phyloP scores from a whole-genome alignment of 2,797 vertebrate genomes.

The Macrochelys suwanniensis region DNA sequence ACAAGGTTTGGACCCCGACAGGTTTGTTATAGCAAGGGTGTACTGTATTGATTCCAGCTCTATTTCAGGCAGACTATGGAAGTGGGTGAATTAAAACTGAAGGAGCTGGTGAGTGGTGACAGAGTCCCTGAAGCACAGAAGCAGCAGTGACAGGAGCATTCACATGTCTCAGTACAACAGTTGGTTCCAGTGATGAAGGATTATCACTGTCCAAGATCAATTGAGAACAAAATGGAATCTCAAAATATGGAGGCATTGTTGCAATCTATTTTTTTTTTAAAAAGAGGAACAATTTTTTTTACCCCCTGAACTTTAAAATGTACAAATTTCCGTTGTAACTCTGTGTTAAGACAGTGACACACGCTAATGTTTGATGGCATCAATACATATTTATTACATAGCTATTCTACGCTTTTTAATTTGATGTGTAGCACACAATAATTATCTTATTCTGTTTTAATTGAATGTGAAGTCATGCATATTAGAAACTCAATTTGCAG shows the following conservation, averaged over 20 bases:
- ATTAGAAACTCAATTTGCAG: background rate
- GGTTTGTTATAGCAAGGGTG: no score
- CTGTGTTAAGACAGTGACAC: background rate
- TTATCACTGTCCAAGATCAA: background rate
- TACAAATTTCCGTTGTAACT: background rate
- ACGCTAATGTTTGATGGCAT: background rate
- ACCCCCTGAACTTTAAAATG: background rate
- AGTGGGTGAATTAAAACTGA: background rate
- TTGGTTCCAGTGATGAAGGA: rapidly evolving
- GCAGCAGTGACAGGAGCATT: background rate
- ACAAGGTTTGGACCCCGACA: no score
- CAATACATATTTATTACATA: background rate
- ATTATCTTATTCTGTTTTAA: slow-evolving; percentile 24
- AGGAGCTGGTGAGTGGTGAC: background rate
- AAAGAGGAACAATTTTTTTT: background rate
- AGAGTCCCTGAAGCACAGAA: background rate
- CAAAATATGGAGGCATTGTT: background rate
- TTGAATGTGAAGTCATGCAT: slow-evolving; percentile 25
- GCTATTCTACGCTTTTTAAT: slow-evolving; percentile 12
- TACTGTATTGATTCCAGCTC: background rate
- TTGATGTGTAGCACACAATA: slow-evolving; percentile 14
- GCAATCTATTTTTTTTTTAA: background rate
- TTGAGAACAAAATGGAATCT: background rate
- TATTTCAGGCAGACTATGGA: background rate
- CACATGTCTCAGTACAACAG: background rate